Evolutionary conservation across 2,888 invertebrate genomes (phyloP).

Genomic region (Ophion ventricosus): DNA sequence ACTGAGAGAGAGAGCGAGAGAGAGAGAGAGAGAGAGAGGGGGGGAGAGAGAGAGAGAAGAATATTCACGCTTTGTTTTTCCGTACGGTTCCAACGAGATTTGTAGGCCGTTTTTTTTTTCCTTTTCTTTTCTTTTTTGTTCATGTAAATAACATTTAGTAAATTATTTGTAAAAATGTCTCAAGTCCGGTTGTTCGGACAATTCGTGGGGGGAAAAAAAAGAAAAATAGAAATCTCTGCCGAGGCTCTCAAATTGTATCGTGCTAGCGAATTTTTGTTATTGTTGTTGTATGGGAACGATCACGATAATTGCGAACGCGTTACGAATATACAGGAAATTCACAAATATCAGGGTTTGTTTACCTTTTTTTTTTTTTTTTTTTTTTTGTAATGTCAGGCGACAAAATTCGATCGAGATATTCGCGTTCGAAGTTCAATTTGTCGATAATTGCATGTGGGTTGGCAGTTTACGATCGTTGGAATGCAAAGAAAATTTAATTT

Average conservation of each 20-base stretch:
- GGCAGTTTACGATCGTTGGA: too few relatives aligned
- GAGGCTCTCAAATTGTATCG: background rate
- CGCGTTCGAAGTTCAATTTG: too few relatives aligned
- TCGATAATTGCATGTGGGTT: too few relatives aligned
- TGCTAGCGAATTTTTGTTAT: background rate
- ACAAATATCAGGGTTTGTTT: too few relatives aligned
- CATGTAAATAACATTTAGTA: slow-evolving; percentile 43
- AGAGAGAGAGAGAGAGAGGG: background rate
- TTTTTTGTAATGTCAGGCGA: background rate
- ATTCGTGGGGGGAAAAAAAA: background rate
- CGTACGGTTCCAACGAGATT: too few relatives aligned
- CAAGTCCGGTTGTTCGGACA: slow-evolving; percentile 16
- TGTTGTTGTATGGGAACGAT: too few relatives aligned
- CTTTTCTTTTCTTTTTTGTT: slow-evolving; percentile 12
- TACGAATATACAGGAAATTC: too few relatives aligned
- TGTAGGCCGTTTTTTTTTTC: too few relatives aligned
- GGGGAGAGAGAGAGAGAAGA: background rate
- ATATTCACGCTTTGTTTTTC: background rate
- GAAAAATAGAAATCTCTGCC: background rate
- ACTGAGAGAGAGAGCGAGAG: background rate
- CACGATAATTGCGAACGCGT: too few relatives aligned
- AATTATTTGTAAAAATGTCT: slow-evolving; percentile 44
- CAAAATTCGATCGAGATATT: too few relatives aligned
- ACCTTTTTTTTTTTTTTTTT: too few relatives aligned
- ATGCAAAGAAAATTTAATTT: too few relatives aligned